A percentile compares a stretch with the other conserved stretches of the same genome.
These are phyloP conservation scores for Artibeus lituratus DNA, from an alignment of 2,797 vertebrate species.

Conservation along the genomic window DNA sequence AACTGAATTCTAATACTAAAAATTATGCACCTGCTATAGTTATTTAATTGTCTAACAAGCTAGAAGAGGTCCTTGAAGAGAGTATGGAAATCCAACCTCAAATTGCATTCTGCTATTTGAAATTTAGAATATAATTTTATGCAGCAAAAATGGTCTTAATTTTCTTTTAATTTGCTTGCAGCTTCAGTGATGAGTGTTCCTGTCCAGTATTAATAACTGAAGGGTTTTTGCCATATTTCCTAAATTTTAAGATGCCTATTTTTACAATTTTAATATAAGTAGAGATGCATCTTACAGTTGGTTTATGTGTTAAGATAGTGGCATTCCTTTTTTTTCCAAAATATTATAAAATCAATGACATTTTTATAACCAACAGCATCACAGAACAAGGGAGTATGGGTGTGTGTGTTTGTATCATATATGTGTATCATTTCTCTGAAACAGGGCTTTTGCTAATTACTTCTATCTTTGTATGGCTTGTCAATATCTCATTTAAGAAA, in stretches of 20 bases:
- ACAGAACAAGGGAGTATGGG: background rate
- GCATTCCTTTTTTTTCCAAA: background rate
- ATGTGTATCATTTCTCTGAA: background rate
- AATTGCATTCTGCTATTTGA: constrained; percentile 19
- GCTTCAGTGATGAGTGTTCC: constrained; percentile 45
- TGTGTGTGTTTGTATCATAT: background rate
- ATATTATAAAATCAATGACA: background rate
- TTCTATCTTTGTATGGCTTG: background rate
- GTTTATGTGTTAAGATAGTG: background rate
- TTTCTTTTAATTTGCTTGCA: constrained; percentile 45
- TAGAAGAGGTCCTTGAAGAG: background rate
- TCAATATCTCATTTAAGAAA: background rate
- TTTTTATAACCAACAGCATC: background rate
- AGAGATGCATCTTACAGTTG: background rate
- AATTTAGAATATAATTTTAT: constrained; percentile 56
- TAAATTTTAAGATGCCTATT: background rate
- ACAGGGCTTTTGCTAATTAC: background rate
- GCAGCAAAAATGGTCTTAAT: constrained; percentile 24
- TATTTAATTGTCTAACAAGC: background rate
- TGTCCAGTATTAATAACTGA: background rate
- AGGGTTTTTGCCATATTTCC: background rate
- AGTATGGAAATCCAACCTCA: constrained; percentile 50
- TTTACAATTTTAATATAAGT: background rate
- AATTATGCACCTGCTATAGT: background rate
- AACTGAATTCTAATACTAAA: background rate